A percentile compares a stretch with the other conserved stretches of the same genome.
Evolutionary conservation across 2,888 invertebrate genomes (phyloP).

Genomic region (Chironomus tentans): DNA sequence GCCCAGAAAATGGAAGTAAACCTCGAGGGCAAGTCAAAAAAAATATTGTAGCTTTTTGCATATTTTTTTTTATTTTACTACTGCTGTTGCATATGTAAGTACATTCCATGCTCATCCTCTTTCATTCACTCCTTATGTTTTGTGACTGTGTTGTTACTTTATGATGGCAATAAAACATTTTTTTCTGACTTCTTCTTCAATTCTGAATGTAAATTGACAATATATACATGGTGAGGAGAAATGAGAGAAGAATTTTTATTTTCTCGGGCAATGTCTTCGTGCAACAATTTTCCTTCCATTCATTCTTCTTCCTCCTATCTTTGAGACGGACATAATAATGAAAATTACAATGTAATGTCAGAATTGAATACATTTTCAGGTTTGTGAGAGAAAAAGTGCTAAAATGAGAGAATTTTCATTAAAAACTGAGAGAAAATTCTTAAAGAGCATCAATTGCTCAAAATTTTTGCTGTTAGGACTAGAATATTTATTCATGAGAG

Average conservation of each 20-base stretch:
- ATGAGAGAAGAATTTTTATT: not conserved
- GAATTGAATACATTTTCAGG: too few species aligned
- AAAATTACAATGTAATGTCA: too few species aligned
- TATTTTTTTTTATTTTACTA: not conserved
- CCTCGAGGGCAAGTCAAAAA: not conserved
- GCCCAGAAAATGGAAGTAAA: not conserved
- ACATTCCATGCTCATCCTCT: not conserved
- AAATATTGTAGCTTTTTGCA: not conserved
- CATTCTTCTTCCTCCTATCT: not conserved
- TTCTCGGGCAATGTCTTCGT: not conserved
- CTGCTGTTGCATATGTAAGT: not conserved
- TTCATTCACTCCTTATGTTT: too few species aligned
- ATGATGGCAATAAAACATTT: not conserved
- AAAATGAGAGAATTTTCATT: not conserved
- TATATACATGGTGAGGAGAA: not conserved
- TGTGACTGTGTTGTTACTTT: not conserved
- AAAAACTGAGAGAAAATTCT: not conserved
- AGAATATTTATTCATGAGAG: not conserved
- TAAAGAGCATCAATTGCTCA: not conserved
- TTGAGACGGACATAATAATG: too few species aligned
- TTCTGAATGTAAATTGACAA: conserved; percentile 14
- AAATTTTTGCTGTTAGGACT: not conserved
- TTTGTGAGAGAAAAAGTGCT: not conserved
- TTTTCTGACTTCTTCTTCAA: not conserved
- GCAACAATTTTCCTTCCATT: conserved; percentile 4